phyloP scores from a whole-genome alignment of 2,888 invertebrate genomes.

The Polymixis flavicincta region DNA sequence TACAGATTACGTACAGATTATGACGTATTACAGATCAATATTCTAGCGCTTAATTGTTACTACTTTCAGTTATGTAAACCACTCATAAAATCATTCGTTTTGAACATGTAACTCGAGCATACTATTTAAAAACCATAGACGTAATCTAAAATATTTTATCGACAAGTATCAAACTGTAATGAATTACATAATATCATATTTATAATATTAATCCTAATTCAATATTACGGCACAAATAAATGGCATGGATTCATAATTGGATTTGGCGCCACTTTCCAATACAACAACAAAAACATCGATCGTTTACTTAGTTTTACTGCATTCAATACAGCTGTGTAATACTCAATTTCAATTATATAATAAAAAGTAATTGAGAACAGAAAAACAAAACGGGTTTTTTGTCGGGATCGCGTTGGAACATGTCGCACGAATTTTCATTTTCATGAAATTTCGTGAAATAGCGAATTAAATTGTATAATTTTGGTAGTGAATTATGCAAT shows the following conservation, averaged over 20 bases:
- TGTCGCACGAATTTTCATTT: no score
- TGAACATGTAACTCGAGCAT: background rate
- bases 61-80: background rate
- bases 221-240: conserved; percentile 1
- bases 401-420: no score
- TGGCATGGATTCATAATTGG: no score
- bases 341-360: conserved; percentile 35
- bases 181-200: conserved; percentile 15
- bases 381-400: no score
- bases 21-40: background rate
- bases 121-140: background rate
- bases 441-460: no score
- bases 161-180: background rate
- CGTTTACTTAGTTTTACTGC: conserved; percentile 12
- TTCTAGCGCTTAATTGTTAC: background rate
- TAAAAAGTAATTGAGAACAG: conserved; percentile 33
- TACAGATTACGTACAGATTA: no score
- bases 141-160: conserved; percentile 5
- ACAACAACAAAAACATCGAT: background rate
- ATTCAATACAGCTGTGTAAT: conserved; percentile 16
- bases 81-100: background rate
- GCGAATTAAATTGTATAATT: no score
- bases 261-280: conserved; percentile 5
- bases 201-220: background rate
- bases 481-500: no score